Percentiles rank a stretch among this genome's conserved stretches.
Evolutionary conservation across 2,797 vertebrate genomes (phyloP).

Genomic region (Argyrosomus regius): DNA sequence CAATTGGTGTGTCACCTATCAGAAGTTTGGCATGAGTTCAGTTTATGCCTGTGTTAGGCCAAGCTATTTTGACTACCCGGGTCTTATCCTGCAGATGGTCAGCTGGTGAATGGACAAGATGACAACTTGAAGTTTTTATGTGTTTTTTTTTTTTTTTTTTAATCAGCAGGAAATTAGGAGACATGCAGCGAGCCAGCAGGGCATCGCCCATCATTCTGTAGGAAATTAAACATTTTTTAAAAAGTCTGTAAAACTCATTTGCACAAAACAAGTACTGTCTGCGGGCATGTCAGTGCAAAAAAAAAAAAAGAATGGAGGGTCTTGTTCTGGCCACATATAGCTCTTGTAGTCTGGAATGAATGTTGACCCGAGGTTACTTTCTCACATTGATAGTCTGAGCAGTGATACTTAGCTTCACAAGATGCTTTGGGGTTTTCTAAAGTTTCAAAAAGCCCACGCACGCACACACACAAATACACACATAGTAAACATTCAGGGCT

Average conservation of each 20-base stretch:
- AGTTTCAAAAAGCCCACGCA: conserved; percentile 7
- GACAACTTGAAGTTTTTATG: neutral
- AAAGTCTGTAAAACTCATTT: conserved; percentile 59
- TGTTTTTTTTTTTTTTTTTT: neutral
- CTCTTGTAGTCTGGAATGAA: conserved; percentile 60
- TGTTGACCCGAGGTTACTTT: conserved; percentile 54
- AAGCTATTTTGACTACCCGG: neutral
- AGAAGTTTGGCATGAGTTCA: neutral
- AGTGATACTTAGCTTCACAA: conserved; percentile 21
- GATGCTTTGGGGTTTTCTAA: neutral
- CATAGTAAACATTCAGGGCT: conserved; percentile 13
- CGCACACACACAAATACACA: neutral
- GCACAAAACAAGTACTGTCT: conserved; percentile 54
- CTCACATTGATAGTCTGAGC: conserved; percentile 43
- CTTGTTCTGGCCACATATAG: conserved; percentile 24
- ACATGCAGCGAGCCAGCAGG: conserved; percentile 2
- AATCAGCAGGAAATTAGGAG: conserved; percentile 52
- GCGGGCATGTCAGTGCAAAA: conserved; percentile 29
- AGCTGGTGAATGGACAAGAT: neutral
- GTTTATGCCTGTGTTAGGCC: neutral
- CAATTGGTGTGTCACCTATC: neutral
- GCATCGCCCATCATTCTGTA: conserved; percentile 14
- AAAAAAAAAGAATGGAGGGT: conserved; percentile 10
- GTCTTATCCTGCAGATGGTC: neutral
- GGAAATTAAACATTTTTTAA: too few species aligned